phyloP scores from a whole-genome alignment of 2,113 vertebrate species.

The Columba janthina region DNA sequence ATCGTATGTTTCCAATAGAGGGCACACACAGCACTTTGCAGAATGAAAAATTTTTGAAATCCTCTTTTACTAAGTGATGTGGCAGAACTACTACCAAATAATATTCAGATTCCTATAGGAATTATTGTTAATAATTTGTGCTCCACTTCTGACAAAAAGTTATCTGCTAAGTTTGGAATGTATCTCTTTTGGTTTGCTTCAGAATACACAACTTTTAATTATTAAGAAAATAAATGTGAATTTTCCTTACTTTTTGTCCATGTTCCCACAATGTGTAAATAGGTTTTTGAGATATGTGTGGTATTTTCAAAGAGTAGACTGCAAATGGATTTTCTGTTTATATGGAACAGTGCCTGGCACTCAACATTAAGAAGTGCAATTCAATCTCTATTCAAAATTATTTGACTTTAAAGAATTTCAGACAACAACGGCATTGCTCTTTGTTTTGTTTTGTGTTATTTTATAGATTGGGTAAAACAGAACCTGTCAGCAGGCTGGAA shows the following conservation, averaged over 20 bases:
- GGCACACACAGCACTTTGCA: not conserved
- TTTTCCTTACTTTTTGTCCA: not conserved
- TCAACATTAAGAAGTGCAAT: not conserved
- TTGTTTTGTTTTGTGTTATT: not conserved
- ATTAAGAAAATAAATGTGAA: not conserved
- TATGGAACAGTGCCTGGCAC: not conserved
- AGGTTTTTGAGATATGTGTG: not conserved
- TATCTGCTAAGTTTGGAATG: not conserved
- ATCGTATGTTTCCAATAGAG: not conserved
- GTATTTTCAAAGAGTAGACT: not conserved
- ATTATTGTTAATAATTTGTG: not conserved
- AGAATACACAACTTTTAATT: not conserved
- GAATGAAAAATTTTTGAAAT: not conserved
- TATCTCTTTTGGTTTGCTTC: not conserved
- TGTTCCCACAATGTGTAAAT: not conserved
- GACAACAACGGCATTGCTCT: not conserved
- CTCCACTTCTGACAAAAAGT: not conserved
- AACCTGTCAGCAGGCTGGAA: not conserved
- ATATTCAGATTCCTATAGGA: not conserved
- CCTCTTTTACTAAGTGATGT: fast-evolving
- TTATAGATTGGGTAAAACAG: not conserved
- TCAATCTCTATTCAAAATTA: not conserved
- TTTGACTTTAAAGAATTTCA: not conserved
- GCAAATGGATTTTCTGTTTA: not conserved
- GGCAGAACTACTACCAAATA: not conserved